These are phyloP conservation scores for Orcinus orca DNA, from an alignment of 2,113 vertebrate species.

Conservation along the genomic window DNA sequence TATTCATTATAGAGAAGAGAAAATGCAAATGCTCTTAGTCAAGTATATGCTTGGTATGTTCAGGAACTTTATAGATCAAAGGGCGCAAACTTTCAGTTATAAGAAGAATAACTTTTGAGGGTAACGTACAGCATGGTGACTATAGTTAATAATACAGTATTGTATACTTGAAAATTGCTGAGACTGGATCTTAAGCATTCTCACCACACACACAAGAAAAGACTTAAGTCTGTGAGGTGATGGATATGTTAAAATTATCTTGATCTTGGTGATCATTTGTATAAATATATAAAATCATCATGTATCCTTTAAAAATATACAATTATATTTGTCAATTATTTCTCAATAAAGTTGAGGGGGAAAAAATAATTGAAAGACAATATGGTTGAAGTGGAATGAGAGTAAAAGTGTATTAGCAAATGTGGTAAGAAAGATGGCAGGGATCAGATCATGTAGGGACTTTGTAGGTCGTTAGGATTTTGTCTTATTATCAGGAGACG, in stretches of 20 bases:
- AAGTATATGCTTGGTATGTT: not conserved
- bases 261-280: too few relatives aligned
- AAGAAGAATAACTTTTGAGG: too few relatives aligned
- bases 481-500: not conserved
- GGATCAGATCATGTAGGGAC: not conserved
- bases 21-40: not conserved
- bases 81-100: not conserved
- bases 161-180: too few relatives aligned
- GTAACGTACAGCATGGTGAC: too few relatives aligned
- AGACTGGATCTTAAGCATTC: too few relatives aligned
- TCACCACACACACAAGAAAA: too few relatives aligned
- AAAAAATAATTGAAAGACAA: too few relatives aligned
- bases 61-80: not conserved
- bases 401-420: not conserved
- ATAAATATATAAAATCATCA: too few relatives aligned
- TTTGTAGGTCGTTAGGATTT: not conserved
- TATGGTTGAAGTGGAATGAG: not conserved
- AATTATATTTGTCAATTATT: not conserved
- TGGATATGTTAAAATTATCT: too few relatives aligned
- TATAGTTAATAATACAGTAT: too few relatives aligned
- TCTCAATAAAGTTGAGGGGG: too few relatives aligned
- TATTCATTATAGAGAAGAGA: not conserved
- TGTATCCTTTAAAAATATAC: not conserved
- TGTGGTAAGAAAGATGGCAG: not conserved
- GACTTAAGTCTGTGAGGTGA: too few relatives aligned